phyloP scores from a whole-genome alignment of 2,888 invertebrate genomes.

The Toxonevra muliebris region DNA sequence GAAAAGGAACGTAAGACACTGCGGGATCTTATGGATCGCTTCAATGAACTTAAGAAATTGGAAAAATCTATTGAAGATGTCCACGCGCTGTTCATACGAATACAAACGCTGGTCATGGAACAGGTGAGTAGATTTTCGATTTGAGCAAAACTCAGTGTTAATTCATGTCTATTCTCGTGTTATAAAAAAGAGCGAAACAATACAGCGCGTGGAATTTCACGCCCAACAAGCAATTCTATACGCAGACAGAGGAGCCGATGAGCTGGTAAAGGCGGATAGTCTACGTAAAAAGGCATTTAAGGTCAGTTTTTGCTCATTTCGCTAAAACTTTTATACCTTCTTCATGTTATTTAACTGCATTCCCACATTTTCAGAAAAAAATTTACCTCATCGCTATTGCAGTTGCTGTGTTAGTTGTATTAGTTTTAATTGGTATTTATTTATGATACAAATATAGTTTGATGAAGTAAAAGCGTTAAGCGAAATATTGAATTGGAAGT shows the following conservation, averaged over 20 bases:
- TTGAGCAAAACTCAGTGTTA: too few relatives aligned
- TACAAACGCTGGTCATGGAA: slow-evolving; percentile 63
- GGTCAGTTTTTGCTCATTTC: slow-evolving; percentile 39
- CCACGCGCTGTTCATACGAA: slow-evolving; percentile 62
- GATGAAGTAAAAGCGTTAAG: too few relatives aligned
- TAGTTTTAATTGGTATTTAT: slow-evolving; percentile 55
- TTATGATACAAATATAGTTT: slow-evolving; percentile 45
- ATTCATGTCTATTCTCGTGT: not conserved
- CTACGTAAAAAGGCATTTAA: slow-evolving; percentile 53
- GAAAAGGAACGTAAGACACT: slow-evolving; percentile 61
- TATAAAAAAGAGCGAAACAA: slow-evolving; percentile 56
- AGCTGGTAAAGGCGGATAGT: slow-evolving; percentile 54
- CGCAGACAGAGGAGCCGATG: slow-evolving; percentile 61
- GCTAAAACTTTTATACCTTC: not conserved
- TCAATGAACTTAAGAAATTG: slow-evolving; percentile 61
- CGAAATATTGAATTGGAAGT: too few relatives aligned
- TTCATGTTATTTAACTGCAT: not conserved
- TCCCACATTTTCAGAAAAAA: slow-evolving; percentile 56
- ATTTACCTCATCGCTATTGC: slow-evolving; percentile 55
- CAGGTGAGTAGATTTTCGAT: slow-evolving; percentile 48
- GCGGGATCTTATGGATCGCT: slow-evolving; percentile 62
- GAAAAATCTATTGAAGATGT: slow-evolving; percentile 65
- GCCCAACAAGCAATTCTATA: slow-evolving; percentile 61
- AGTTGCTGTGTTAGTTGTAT: slow-evolving; percentile 50
- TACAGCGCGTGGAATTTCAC: slow-evolving; percentile 64